Conservation (phyloP, 2,113 vertebrate species). For the Chamaea fasciata region DNA sequence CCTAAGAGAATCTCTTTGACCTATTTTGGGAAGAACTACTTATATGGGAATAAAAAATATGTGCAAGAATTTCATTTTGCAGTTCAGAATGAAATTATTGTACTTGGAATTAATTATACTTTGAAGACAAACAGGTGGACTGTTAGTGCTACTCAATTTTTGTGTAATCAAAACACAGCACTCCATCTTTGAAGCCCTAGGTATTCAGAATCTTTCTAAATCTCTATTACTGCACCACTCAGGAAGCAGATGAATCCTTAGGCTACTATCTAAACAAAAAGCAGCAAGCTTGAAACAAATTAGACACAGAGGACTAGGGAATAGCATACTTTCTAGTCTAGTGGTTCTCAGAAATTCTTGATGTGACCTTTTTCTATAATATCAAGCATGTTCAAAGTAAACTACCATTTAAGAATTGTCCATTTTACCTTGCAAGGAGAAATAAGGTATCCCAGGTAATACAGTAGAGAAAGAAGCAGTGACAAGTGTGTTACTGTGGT, state of each 20-base stretch:
- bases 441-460: background rate
- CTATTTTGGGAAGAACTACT: background rate
- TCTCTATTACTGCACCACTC: background rate
- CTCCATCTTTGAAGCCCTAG: background rate
- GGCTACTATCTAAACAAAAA: background rate
- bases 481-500: background rate
- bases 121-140: background rate
- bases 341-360: background rate
- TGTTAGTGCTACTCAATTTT: background rate
- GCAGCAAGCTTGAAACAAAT: background rate
- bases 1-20: background rate
- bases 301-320: background rate
- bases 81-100: background rate
- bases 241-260: background rate
- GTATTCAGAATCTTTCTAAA: background rate
- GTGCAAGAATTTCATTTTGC: background rate
- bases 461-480: background rate
- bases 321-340: background rate
- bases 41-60: background rate
- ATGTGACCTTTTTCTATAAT: background rate
- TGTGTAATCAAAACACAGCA: background rate
- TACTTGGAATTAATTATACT: background rate
- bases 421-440: background rate
- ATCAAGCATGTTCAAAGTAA: background rate
- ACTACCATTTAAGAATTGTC: background rate